Evolutionary conservation across 1,140 invertebrate genomes (phyloP), one percentile per base, ranked within the genome.

Genomic region (Scaptomyza pallida): DNA sequence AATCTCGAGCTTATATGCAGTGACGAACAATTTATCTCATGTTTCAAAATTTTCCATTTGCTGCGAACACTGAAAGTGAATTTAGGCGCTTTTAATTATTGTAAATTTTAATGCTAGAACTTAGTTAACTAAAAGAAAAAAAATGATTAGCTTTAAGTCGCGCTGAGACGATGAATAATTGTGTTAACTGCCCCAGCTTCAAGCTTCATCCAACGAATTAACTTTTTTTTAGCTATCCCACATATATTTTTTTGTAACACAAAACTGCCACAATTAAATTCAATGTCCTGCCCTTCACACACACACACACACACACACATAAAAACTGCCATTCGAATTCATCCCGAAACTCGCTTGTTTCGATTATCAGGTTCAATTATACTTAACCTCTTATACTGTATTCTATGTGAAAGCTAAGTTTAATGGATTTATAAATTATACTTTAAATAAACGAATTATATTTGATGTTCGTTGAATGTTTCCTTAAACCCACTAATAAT

Each of bases 11-110:
- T 35, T n/a, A 43, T n/a, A 44, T 16, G 61, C 67, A 68, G 63
- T 68, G 69, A 68, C 72, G 48, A 75, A 69, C 69, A 77, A 86
- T 81, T 82, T 85, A 85, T 88, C 82, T 88, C 82, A 88, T 88
- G 78, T 80, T 88, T 82, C 57, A 88, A 88, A 75, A 78, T 82
- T 88, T 89, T 82, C 75, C 82, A 81, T 82, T 55, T 65, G 61
- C 44, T 73, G 69, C 41, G 73, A n/a, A 65, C 81, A 77, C 73
- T 81, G 73, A 74, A 81, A 79, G 76, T 83, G 73, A 85, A 88
- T 86, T n/a, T 81, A 86, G 81, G 81, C 82, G 81, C 82, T 88
- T 85, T 56, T 86, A 77, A 64, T 8, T 72, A 9, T 75, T 85
- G 70, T 85, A 85, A 86, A 72, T 72, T 81, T 75, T n/a, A n/a